Evolutionary conservation across 2,797 vertebrate genomes (phyloP).

Genomic region (Buphagus erythrorhynchus): DNA sequence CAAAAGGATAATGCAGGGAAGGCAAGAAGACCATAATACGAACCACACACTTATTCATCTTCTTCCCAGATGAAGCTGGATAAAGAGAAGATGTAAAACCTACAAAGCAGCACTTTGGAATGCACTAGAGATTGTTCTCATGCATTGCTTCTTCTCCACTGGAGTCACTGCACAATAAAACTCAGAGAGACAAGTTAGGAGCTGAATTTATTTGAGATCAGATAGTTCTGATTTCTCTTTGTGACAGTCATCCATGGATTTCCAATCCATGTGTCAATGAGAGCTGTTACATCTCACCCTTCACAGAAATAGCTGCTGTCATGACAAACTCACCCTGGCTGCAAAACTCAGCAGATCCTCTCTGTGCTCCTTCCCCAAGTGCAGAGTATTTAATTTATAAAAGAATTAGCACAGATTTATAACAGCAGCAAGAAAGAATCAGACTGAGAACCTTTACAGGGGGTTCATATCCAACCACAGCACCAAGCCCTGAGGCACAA

Average conservation of each 20-base stretch:
- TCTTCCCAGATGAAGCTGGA: neutral
- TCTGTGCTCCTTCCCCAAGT: neutral
- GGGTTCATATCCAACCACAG: neutral
- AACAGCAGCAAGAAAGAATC: neutral
- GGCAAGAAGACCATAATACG: neutral
- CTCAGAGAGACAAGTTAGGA: neutral
- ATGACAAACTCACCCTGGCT: neutral
- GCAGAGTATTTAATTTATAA: neutral
- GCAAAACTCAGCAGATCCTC: neutral
- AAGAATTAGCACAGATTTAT: neutral
- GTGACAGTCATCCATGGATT: neutral
- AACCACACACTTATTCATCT: neutral
- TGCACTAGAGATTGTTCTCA: neutral
- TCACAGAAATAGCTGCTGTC: neutral
- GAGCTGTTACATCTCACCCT: neutral
- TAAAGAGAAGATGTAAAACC: neutral
- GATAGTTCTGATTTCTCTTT: neutral
- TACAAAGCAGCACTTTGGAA: neutral
- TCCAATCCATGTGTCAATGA: neutral
- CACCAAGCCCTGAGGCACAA: neutral
- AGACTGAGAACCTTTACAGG: neutral
- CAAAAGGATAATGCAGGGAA: neutral
- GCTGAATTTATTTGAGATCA: neutral
- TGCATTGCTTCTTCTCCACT: neutral
- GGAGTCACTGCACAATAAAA: neutral